A percentile compares a stretch with the other conserved stretches of the same genome.
phyloP scores from a whole-genome alignment of 2,888 invertebrate species.

The Machimus rusticus region DNA sequence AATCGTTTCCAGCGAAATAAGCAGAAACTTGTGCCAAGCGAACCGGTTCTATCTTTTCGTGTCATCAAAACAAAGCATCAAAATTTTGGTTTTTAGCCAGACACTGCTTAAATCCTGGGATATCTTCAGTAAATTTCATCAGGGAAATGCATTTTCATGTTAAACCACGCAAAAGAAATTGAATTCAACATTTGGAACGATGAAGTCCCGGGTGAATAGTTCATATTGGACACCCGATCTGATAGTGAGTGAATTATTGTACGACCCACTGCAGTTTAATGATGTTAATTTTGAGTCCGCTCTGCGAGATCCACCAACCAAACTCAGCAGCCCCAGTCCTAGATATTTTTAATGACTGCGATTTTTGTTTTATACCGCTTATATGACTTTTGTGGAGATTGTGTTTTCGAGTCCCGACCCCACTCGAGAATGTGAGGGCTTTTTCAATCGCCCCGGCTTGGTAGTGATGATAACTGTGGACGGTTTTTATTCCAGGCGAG shows the following conservation, averaged over 20 bases:
- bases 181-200: constrained; percentile 39
- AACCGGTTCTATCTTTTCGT: constrained; percentile 42
- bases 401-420: background rate
- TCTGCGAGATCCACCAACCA: background rate
- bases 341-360: constrained; percentile 32
- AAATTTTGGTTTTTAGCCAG: constrained; percentile 41
- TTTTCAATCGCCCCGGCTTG: background rate
- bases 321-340: background rate
- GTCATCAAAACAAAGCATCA: constrained; percentile 48
- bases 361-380: constrained; percentile 9
- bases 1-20: constrained; percentile 42
- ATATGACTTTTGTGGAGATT: constrained; percentile 14
- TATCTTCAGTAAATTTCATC: constrained; percentile 18
- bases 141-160: constrained; percentile 40
- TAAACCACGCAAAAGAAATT: constrained; percentile 40
- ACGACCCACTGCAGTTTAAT: constrained; percentile 28
- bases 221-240: constrained; percentile 38
- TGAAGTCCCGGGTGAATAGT: constrained; percentile 32
- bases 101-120: constrained; percentile 3
- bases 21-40: constrained; percentile 45
- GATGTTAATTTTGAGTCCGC: constrained; percentile 13
- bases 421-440: background rate
- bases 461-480: background rate
- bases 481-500: background rate
- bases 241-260: constrained; percentile 35